phyloP scores from a whole-genome alignment of 1,140 invertebrate genomes.

The Meteorus sp. region DNA sequence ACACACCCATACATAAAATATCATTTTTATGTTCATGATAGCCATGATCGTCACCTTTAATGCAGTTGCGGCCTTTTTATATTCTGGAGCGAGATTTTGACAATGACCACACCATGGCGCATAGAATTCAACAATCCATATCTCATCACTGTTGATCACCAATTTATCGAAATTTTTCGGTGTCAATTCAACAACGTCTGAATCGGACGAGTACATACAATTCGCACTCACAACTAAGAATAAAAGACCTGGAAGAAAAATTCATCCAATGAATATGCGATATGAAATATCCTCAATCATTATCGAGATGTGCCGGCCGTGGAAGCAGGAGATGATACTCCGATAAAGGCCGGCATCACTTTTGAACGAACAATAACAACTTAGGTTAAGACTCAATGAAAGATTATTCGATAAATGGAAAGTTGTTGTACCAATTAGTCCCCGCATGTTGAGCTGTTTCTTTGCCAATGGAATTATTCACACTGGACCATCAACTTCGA shows the following conservation, averaged over 20 bases:
- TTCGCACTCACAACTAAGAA: slow-evolving; percentile 50
- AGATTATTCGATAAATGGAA: background rate
- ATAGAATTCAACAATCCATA: slow-evolving; percentile 95
- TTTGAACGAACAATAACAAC: too few species aligned
- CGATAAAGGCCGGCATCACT: too few species aligned
- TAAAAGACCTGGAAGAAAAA: slow-evolving; percentile 36
- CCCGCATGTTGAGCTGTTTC: background rate
- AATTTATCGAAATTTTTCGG: slow-evolving; percentile 85
- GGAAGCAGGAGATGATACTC: too few species aligned
- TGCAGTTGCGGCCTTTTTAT: slow-evolving; percentile 84
- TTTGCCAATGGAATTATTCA: background rate
- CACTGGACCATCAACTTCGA: background rate
- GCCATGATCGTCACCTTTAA: slow-evolving; percentile 68
- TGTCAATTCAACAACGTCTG: slow-evolving; percentile 91
- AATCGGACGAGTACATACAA: slow-evolving; percentile 77
- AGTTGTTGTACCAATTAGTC: background rate
- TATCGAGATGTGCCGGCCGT: background rate
- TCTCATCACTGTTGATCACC: slow-evolving; percentile 81
- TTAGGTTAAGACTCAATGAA: too few species aligned
- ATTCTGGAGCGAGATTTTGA: slow-evolving; percentile 81
- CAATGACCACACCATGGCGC: slow-evolving; percentile 94
- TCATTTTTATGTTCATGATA: background rate
- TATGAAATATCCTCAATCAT: background rate
- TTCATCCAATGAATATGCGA: slow-evolving; percentile 12
- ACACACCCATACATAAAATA: background rate